Evolutionary conservation across 2,888 invertebrate species (phyloP).

Genomic region (Proisotoma minuta): DNA sequence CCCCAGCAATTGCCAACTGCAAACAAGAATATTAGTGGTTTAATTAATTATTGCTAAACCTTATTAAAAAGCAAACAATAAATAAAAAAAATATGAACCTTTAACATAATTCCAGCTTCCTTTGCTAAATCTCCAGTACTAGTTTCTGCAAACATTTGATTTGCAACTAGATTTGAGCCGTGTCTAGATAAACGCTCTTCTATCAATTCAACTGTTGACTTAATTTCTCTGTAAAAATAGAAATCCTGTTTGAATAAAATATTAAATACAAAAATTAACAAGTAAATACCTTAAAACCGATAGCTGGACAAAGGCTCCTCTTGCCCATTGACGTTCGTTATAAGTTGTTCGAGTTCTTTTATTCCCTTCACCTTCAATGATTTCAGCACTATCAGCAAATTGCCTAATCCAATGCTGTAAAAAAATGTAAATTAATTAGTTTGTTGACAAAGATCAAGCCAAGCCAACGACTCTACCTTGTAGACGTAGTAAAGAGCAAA

Average conservation of each 20-base stretch:
- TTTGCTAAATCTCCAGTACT: slow-evolving; percentile 26
- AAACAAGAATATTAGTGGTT: slow-evolving; percentile 12
- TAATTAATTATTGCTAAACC: no score
- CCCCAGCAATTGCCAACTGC: slow-evolving; percentile 71
- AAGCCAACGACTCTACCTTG: no score
- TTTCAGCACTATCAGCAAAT: slow-evolving; percentile 20
- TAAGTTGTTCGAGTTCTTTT: not conserved
- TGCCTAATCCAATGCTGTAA: slow-evolving; percentile 24
- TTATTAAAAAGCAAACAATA: no score
- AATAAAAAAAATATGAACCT: no score
- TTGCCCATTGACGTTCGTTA: slow-evolving; percentile 32
- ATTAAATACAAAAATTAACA: not conserved
- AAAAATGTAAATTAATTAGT: not conserved
- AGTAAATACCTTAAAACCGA: slow-evolving; percentile 31
- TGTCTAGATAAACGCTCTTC: slow-evolving; percentile 57
- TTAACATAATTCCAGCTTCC: slow-evolving; percentile 40
- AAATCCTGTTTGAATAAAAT: not conserved
- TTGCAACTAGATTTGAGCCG: not conserved
- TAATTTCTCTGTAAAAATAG: slow-evolving; percentile 59
- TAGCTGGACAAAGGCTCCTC: slow-evolving; percentile 32
- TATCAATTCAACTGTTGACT: slow-evolving; percentile 67
- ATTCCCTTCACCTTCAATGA: not conserved
- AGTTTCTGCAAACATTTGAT: slow-evolving; percentile 2
- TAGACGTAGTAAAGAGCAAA: slow-evolving; percentile 76
- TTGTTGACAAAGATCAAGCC: no score